A percentile compares a stretch with the other conserved stretches of the same genome.
These are phyloP conservation scores for Dysmachus trigonus DNA, from an alignment of 2,888 invertebrate species.

Conservation along the genomic window DNA sequence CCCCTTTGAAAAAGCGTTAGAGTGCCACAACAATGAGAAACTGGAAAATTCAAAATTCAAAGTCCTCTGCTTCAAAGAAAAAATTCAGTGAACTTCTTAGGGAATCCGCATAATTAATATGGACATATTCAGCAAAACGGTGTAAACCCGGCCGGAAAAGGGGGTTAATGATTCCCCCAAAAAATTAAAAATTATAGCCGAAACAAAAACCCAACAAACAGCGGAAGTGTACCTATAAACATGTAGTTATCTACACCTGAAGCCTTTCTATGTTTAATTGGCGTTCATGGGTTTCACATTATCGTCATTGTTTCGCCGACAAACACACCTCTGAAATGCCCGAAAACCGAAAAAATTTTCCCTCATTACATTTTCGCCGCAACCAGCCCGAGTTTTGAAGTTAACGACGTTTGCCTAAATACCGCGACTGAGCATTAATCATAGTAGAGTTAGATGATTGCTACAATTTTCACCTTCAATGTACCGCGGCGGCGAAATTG, in stretches of 20 bases:
- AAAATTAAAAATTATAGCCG: neutral
- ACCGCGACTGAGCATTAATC: slow-evolving; percentile 49
- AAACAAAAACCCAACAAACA: slow-evolving; percentile 15
- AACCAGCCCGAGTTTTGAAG: slow-evolving; percentile 3
- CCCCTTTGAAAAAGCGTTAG: neutral
- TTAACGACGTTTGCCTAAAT: slow-evolving; percentile 48
- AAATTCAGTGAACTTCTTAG: neutral
- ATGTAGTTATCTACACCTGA: slow-evolving; percentile 5
- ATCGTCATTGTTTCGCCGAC: slow-evolving; percentile 45
- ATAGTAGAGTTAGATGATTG: slow-evolving; percentile 39
- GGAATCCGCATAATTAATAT: neutral
- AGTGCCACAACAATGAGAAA: neutral
- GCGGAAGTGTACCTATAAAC: slow-evolving; percentile 11
- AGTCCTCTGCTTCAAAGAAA: neutral
- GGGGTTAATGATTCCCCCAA: neutral
- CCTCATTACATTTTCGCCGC: neutral
- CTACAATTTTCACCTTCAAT: slow-evolving; percentile 48
- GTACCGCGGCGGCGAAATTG: slow-evolving; percentile 13
- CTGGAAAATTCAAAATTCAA: neutral
- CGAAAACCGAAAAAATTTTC: neutral
- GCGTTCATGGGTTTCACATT: slow-evolving; percentile 49
- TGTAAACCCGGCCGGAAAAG: neutral
- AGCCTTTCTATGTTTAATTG: slow-evolving; percentile 39
- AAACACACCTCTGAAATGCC: slow-evolving; percentile 6
- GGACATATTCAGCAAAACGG: neutral